Percentiles rank a stretch among this genome's conserved stretches.
These are phyloP conservation scores for Hymenopus coronatus DNA, from an alignment of 2,888 invertebrate species.

Conservation along the genomic window DNA sequence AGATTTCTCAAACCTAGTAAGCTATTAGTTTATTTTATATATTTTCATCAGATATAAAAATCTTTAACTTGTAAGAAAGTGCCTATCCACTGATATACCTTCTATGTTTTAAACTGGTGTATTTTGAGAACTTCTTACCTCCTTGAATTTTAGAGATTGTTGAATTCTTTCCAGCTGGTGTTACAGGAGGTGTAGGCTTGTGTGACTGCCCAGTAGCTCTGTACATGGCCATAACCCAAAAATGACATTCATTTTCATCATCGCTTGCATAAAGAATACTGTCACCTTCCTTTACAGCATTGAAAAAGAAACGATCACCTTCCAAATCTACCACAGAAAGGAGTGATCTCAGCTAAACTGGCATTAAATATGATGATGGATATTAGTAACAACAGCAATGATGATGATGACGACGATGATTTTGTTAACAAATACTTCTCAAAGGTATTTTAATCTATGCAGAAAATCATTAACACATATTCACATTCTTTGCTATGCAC, in stretches of 20 bases:
- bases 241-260: conserved; percentile 95
- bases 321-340: conserved; percentile 66
- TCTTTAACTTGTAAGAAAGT: too few species aligned
- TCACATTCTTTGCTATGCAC: too few species aligned
- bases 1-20: too few species aligned
- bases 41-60: too few species aligned
- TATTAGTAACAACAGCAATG: neutral
- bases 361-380: neutral
- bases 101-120: too few species aligned
- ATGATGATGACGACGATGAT: neutral
- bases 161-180: conserved; percentile 78
- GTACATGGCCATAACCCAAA: conserved; percentile 99
- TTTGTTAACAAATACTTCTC: too few species aligned
- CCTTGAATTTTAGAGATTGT: conserved; percentile 88
- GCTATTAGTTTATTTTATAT: too few species aligned
- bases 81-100: too few species aligned
- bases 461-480: too few species aligned
- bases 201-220: conserved; percentile 99
- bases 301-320: conserved; percentile 95
- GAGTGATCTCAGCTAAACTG: neutral
- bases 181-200: conserved; percentile 94
- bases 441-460: too few species aligned
- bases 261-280: conserved; percentile 94
- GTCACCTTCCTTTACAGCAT: conserved; percentile 97
- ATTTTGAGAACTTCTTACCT: conserved; percentile 52